Base-by-base conservation (phyloP, 2,888 invertebrate genomes). In the Mantis religiosa region DNA sequence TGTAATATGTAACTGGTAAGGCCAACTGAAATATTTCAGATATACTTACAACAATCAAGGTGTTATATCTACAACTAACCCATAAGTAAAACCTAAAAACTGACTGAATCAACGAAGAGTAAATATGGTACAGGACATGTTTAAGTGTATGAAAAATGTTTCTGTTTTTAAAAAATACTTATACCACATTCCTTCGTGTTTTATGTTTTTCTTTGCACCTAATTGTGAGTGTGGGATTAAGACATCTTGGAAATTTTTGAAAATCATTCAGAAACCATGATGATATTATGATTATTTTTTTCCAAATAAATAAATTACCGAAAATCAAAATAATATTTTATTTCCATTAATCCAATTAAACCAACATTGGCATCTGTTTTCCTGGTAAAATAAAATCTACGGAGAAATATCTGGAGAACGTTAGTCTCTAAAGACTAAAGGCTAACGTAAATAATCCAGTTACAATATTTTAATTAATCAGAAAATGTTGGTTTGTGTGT, bases 211-310 rank as follows among this genome's bases (percentile, higher is more conserved):
- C n/a, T 87, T 87, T 87, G 87, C 87, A 87, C 87, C 82, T 87
- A 87, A 82, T 87, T 87, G 82, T 87, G 82, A 34, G 87, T 87
- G 87, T 87, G 87, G n/a, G 30, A 28, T 28, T 82, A 82, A 81
- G 25, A 87, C 81, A 87, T 82, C 87, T 82, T 87, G 87, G 27
- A 87, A 82, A 82, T 87, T 87, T 87, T 82, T 82, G 81, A n/a
- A 54, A 81, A 81, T 28, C 81, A 86, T 71, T 86, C 87, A 82
- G 15, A 54, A 82, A 87, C 41, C 54, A 82, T 87, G 82, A 87
- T n/a, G 82, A 82, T 87, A 87, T 87, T 34, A 87, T 87, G 27
- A 87, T 87, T 87, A 82, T 87, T 82, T 87, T 87, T 87, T 87
- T 87, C 87, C 87, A 87, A 87, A 87, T 87, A 87, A 87, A 82